Percentiles rank a stretch among this genome's conserved stretches.
Conservation (phyloP, 2,113 vertebrate genomes). For the Poeciliopsis retropinna region DNA sequence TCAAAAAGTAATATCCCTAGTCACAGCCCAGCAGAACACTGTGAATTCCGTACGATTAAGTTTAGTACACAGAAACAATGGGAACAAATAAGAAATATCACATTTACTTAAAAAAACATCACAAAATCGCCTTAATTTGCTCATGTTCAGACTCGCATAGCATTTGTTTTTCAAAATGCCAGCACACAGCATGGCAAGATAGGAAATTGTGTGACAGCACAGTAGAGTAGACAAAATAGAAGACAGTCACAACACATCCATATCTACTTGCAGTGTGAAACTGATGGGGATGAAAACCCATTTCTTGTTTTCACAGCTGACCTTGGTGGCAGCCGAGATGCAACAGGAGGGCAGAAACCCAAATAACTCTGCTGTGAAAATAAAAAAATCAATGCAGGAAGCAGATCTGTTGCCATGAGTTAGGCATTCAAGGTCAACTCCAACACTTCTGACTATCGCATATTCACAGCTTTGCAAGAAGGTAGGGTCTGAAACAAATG, state of each 20-base stretch:
- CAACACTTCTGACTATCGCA: slow-evolving; percentile 45
- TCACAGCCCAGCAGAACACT: no score
- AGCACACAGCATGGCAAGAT: no score
- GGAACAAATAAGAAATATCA: no score
- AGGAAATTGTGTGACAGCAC: no score
- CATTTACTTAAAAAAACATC: no score
- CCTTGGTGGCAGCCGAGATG: slow-evolving; percentile 62
- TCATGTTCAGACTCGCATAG: no score
- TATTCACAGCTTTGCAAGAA: slow-evolving; percentile 48
- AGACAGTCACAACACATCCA: slow-evolving; percentile 25
- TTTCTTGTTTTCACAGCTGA: slow-evolving; percentile 56
- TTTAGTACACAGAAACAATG: no score
- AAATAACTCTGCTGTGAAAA: slow-evolving; percentile 74
- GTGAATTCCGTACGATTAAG: no score
- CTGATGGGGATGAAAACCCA: slow-evolving; percentile 55
- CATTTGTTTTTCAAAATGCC: no score
- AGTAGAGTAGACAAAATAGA: neutral
- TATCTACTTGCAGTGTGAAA: slow-evolving; percentile 53
- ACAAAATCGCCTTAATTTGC: no score
- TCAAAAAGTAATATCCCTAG: no score
- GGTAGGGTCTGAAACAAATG: slow-evolving; percentile 42
- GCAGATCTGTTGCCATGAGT: slow-evolving; percentile 75
- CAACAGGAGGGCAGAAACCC: slow-evolving; percentile 63
- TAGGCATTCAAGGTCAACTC: slow-evolving; percentile 75
- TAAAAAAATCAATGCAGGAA: slow-evolving; percentile 79